Percentiles rank a stretch among this genome's conserved stretches.
phyloP scores from a whole-genome alignment of 1,140 invertebrate species.

The Pseudomyrmex concolor region DNA sequence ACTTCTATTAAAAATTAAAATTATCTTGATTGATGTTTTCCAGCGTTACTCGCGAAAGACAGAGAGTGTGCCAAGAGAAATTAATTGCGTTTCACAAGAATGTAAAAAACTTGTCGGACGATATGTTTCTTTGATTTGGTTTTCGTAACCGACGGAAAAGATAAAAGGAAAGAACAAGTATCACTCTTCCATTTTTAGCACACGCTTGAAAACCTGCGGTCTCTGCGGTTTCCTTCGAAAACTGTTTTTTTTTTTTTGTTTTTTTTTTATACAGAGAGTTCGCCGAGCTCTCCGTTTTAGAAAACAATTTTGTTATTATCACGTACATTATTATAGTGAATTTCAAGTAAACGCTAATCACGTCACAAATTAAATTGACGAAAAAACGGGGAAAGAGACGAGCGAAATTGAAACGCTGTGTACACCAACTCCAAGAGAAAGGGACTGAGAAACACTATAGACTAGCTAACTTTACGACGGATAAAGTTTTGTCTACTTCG shows the following conservation, averaged over 20 bases:
- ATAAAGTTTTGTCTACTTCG: conserved; percentile 50
- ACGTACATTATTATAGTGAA: conserved; percentile 1
- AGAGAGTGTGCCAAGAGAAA: conserved; percentile 47
- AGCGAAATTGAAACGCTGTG: conserved; percentile 2
- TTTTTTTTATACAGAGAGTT: neutral
- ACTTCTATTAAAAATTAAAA: conserved; percentile 24
- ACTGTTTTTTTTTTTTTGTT: neutral
- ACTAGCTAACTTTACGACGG: conserved; percentile 44
- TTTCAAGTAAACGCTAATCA: neutral
- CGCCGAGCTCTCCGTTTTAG: neutral
- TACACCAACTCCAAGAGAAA: conserved; percentile 10
- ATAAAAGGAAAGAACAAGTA: conserved; percentile 13
- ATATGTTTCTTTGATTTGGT: neutral
- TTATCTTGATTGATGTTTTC: conserved; percentile 1
- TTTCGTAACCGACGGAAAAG: neutral
- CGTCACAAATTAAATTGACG: conserved; percentile 5
- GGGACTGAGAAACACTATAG: conserved; percentile 17
- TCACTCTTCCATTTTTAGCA: neutral
- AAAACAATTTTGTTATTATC: neutral
- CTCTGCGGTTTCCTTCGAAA: conserved; percentile 37
- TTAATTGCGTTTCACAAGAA: neutral
- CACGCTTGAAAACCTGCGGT: conserved; percentile 30
- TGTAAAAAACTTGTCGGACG: neutral
- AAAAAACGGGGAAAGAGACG: neutral
- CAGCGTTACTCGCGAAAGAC: conserved; percentile 22